Conservation (phyloP, 2,113 vertebrate species). For the Macrotus californicus region DNA sequence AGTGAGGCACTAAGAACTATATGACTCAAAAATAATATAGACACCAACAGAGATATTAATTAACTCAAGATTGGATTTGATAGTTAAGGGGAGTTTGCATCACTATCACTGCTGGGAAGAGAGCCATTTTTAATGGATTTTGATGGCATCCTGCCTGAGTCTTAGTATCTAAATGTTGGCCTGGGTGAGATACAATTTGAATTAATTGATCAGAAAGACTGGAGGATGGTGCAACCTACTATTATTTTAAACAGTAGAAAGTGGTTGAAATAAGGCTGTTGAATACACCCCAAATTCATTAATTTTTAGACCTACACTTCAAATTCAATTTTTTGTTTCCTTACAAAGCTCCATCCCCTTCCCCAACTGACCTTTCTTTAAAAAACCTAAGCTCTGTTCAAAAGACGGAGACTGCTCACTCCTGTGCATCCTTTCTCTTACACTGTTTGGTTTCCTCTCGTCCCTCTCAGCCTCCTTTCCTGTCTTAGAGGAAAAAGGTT, state of each 20-base stretch:
- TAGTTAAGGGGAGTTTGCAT: conserved; percentile 58
- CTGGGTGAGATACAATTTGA: conserved; percentile 49
- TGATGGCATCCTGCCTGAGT: conserved; percentile 63
- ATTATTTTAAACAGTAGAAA: conserved; percentile 51
- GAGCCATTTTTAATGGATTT: conserved; percentile 66
- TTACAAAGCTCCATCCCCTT: background rate
- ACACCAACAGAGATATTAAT: conserved; percentile 66
- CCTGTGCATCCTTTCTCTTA: background rate
- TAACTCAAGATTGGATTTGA: conserved; percentile 67
- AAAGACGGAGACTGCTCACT: background rate
- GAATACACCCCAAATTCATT: background rate
- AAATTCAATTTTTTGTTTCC: background rate
- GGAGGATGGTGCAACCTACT: conserved; percentile 3
- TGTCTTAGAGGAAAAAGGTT: background rate
- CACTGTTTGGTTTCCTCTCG: background rate
- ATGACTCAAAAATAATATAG: conserved; percentile 60
- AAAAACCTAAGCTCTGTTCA: background rate
- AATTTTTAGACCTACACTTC: conserved; percentile 14
- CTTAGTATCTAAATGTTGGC: conserved; percentile 45
- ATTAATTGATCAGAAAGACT: conserved; percentile 53
- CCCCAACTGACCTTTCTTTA: background rate
- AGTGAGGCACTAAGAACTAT: conserved; percentile 46
- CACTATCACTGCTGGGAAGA: conserved; percentile 59
- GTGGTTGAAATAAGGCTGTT: background rate
- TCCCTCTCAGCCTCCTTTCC: background rate